Base-by-base conservation (phyloP, 2,888 invertebrate species). In the Thera obeliscata region DNA sequence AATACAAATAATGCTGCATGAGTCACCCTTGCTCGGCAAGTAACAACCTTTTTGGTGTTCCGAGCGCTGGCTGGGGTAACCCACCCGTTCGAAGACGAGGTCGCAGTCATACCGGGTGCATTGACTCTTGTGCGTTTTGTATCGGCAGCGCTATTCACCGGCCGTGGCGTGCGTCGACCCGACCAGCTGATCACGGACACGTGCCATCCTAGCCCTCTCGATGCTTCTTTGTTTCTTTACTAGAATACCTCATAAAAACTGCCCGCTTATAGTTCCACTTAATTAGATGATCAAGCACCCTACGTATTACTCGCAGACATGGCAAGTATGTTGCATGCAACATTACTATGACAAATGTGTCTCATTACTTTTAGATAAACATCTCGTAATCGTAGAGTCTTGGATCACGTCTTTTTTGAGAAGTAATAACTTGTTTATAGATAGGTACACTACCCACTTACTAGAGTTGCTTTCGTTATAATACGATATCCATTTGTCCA, bases 141-240 rank as follows among this genome's bases (percentile, higher is more conserved):
- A 80, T 76, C 76, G 78, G 73, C 78, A 74, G 81, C 78, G 83
- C 78, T 80, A 79, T 76, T 83, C 81, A 79, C 83, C 81, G 82
- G 74, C 78, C 79, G 79, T 70, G 71, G 76, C 76, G 86, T 78
- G 69, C 84, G 80, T 77, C 78, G 82, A 83, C 83, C 85, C 78
- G 72, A 73, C 80, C 75, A 86, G 86, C 86, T 86, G 86, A 86
- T 86, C 81, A 76, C 72, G 72, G 76, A 77, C 86, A 84, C 84
- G 87, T 86, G 84, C 81, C 79, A 70, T 77, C 76, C 64, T 69
- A 72, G 64, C 72, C 73, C 59, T 73, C 66, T 55, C 59, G 43
- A 11, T 49, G 55, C 56, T 66, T 70, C 69, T 67, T 67, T 72
- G 70, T 71, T 71, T 68, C 71, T 9, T 46, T 46, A 46, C 43